Conservation (phyloP, 2,797 vertebrate species). For the Halcyon leucocephala region DNA sequence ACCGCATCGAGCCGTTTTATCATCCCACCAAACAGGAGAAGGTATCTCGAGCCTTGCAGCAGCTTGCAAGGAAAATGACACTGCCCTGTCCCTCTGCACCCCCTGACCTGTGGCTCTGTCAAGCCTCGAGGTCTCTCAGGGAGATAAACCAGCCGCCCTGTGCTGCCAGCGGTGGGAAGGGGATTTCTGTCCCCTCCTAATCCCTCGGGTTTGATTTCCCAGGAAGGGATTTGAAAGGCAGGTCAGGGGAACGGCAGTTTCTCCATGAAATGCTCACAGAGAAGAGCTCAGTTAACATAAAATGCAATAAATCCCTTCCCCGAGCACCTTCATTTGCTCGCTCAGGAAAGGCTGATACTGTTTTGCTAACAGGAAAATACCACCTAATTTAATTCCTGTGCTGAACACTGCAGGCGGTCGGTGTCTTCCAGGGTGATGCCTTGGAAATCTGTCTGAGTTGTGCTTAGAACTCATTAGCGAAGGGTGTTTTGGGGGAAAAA, state of each 20-base stretch:
- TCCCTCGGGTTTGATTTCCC: neutral
- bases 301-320: neutral
- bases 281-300: neutral
- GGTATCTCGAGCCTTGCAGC: neutral
- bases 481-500: neutral
- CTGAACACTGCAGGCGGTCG: neutral
- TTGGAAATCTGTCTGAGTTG: neutral
- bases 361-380: neutral
- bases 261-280: fast-evolving
- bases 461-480: neutral
- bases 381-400: neutral
- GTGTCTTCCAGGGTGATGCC: neutral
- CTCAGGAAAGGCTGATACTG: neutral
- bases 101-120: neutral
- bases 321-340: fast-evolving
- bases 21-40: neutral
- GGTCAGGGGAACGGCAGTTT: neutral
- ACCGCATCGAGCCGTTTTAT: fast-evolving
- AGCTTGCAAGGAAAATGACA: neutral
- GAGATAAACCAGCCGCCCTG: neutral
- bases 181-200: fast-evolving
- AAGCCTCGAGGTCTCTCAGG: neutral
- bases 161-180: neutral
- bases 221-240: neutral
- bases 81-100: neutral